Evolutionary conservation across 2,113 vertebrate species (phyloP).

Genomic region (Ciconia boyciana): DNA sequence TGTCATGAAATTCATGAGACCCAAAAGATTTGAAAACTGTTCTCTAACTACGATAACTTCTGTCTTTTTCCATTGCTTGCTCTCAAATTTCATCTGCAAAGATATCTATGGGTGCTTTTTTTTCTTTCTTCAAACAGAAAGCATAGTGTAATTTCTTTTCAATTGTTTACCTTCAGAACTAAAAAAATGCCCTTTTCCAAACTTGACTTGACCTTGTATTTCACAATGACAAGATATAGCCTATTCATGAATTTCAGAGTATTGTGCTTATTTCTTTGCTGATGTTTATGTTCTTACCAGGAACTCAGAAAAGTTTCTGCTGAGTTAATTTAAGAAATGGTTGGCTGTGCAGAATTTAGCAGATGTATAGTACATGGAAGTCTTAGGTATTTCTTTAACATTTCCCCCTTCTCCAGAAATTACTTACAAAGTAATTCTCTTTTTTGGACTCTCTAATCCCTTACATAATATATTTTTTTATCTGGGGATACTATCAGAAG

Average conservation of each 20-base stretch:
- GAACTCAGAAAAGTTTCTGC: neutral
- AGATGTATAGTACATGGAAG: neutral
- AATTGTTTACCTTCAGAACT: neutral
- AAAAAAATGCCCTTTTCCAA: neutral
- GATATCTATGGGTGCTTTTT: neutral
- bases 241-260: neutral
- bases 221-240: neutral
- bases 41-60: neutral
- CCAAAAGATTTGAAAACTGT: neutral
- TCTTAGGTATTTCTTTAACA: neutral
- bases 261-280: neutral
- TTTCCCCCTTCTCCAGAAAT: neutral
- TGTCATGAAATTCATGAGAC: conserved; percentile 24
- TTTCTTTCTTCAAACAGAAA: neutral
- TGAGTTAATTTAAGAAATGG: neutral
- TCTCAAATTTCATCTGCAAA: neutral
- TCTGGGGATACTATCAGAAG: neutral
- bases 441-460: neutral
- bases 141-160: neutral
- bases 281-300: neutral
- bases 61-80: neutral
- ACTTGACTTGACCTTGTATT: neutral
- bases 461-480: neutral
- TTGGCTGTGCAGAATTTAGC: neutral
- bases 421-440: neutral